A percentile compares a stretch with the other conserved stretches of the same genome.
phyloP scores from a whole-genome alignment of 2,797 vertebrate genomes.

The Graptemys geographica region DNA sequence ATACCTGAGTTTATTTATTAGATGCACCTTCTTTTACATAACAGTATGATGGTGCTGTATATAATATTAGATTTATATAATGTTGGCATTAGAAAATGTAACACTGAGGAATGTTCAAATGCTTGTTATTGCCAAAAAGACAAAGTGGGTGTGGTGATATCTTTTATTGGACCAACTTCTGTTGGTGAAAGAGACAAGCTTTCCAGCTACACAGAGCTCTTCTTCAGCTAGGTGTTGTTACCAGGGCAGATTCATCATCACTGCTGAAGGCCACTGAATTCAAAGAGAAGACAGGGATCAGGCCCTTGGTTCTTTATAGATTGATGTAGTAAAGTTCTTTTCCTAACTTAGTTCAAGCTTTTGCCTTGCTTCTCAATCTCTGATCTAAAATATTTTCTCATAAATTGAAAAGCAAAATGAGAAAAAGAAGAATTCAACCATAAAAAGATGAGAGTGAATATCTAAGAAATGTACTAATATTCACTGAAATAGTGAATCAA shows the following conservation, averaged over 20 bases:
- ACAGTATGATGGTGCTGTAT: background rate
- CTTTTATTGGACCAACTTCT: background rate
- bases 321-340: background rate
- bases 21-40: background rate
- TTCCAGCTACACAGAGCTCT: background rate
- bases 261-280: background rate
- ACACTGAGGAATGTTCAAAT: background rate
- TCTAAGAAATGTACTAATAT: background rate
- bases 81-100: background rate
- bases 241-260: background rate
- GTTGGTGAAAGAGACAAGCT: background rate
- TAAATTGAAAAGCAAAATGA: background rate
- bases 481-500: background rate
- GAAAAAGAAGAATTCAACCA: background rate
- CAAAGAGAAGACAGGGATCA: background rate
- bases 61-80: background rate
- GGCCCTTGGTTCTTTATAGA: background rate
- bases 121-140: background rate
- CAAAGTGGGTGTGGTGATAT: background rate
- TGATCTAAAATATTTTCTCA: background rate
- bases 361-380: background rate
- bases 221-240: background rate
- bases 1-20: background rate
- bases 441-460: rapidly evolving
- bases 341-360: background rate